phyloP scores from a whole-genome alignment of 2,797 vertebrate species.

The Diplodus puntazzo region DNA sequence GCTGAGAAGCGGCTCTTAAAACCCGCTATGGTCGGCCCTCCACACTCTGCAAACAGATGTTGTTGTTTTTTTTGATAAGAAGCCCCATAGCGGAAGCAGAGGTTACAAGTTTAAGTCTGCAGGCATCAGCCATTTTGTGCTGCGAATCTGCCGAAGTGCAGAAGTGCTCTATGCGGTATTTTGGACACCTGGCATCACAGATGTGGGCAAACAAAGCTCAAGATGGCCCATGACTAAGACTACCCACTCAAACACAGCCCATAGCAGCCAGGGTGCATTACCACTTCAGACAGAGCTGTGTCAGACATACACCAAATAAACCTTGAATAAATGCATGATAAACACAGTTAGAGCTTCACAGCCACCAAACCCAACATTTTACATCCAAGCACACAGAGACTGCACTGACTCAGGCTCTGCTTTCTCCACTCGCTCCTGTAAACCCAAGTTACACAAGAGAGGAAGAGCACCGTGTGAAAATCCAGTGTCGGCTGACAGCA shows the following conservation, averaged over 20 bases:
- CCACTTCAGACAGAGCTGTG: conserved; percentile 47
- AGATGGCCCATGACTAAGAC: conserved; percentile 48
- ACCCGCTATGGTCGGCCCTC: no score
- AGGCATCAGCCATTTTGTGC: conserved; percentile 9
- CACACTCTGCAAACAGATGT: no score
- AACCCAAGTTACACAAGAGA: conserved; percentile 50
- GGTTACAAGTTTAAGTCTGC: neutral
- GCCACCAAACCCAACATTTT: conserved; percentile 48
- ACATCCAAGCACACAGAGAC: conserved; percentile 37
- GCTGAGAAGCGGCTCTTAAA: no score
- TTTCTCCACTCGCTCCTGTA: conserved; percentile 43
- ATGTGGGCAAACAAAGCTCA: conserved; percentile 55
- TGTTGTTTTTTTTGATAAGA: no score
- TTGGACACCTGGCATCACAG: conserved; percentile 58
- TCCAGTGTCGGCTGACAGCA: conserved; percentile 41
- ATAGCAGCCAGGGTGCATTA: conserved; percentile 25
- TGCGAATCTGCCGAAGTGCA: neutral
- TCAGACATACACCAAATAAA: conserved; percentile 62
- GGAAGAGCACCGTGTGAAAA: conserved; percentile 35
- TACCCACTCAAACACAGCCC: conserved; percentile 47
- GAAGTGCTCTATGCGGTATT: conserved; percentile 32
- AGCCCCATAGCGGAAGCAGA: no score
- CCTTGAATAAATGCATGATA: conserved; percentile 58
- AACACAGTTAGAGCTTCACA: conserved; percentile 62
- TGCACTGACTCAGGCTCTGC: conserved; percentile 54